Base-by-base conservation (phyloP, 2,113 vertebrate species). In the Guaruba guarouba region DNA sequence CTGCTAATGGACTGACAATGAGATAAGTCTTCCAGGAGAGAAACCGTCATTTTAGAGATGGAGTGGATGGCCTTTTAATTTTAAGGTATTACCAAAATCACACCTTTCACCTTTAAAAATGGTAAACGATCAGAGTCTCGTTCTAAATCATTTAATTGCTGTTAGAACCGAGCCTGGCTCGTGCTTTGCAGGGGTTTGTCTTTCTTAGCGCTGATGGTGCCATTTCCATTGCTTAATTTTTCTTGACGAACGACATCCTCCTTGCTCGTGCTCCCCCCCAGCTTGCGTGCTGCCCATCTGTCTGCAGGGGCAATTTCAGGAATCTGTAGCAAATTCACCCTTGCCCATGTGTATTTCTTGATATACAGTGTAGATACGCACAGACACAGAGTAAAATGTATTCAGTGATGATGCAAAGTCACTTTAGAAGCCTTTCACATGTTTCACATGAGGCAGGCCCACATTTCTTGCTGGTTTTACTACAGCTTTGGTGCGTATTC, bases 21-120 rank as follows among this genome's bases (percentile, higher is more conserved):
- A 96, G 87, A 94, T 93, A 94, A 90, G 79, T 96, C 93, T 96
- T 96, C 61, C 75, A 96, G 84, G 91, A 96, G 93, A 94, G 84
- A 93, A 95, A 82, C 87, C 31, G 73, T 91, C 28, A 11, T 88
- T 95, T 89, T 74, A 91, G 55, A 95, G 96, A 97, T 37, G 41
- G 82, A 97, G 81, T 79, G 76, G 67, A 80, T 95, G 95, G 95
- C 96, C 94, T 96, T 96, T 96, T 97, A 92, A 97, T 97, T 97
- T 86, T 83, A 93, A 96, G 90, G 44, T 80, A 97, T 97, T 96
- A 95, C 77, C 82, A 90, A 94, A 97, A 96, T 97, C 97, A 89
- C 80, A 95, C 92, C 96, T 95, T 96, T 96, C 96, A 96, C 95
- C 95, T 96, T 96, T 95, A 95, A 94, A 96, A 97, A 89, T 88